These are phyloP conservation scores for Varanus komodoensis DNA, from an alignment of 2,113 vertebrate species.

Conservation along the genomic window DNA sequence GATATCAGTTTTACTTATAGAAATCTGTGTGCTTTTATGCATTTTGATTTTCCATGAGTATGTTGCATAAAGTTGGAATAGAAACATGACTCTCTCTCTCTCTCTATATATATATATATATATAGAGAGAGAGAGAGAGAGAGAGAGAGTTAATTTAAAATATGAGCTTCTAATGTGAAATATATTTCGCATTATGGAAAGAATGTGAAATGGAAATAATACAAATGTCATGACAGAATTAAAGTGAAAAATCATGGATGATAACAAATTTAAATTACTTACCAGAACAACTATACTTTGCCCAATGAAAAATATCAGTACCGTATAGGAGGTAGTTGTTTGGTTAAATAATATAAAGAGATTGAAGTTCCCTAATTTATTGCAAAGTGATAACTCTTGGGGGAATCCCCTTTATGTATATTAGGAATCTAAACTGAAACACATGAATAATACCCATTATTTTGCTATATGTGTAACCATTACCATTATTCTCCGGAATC, in stretches of 20 bases:
- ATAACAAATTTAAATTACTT: background rate
- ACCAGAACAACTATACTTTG: background rate
- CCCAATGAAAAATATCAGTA: background rate
- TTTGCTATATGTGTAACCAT: too few species aligned
- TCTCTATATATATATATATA: background rate
- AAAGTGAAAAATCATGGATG: background rate
- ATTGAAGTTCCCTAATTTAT: too few species aligned
- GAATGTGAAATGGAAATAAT: background rate
- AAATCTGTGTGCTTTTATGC: background rate
- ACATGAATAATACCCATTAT: too few species aligned
- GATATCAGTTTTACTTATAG: background rate
- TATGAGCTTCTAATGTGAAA: background rate
- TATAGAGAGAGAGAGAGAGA: background rate
- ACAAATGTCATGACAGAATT: background rate
- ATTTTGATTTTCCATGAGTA: constrained; percentile 18
- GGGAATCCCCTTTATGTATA: too few species aligned
- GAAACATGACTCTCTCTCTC: too few species aligned
- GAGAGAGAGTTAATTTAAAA: constrained; percentile 1
- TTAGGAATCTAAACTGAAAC: background rate
- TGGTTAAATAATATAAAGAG: too few species aligned
- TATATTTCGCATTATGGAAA: background rate
- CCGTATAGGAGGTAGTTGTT: too few species aligned
- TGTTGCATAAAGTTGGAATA: constrained; percentile 20
- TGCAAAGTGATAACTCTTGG: too few species aligned
- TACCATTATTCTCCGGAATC: too few species aligned